Evolutionary conservation across 2,888 invertebrate genomes (phyloP).

Genomic region (Eupithecia abbreviata): DNA sequence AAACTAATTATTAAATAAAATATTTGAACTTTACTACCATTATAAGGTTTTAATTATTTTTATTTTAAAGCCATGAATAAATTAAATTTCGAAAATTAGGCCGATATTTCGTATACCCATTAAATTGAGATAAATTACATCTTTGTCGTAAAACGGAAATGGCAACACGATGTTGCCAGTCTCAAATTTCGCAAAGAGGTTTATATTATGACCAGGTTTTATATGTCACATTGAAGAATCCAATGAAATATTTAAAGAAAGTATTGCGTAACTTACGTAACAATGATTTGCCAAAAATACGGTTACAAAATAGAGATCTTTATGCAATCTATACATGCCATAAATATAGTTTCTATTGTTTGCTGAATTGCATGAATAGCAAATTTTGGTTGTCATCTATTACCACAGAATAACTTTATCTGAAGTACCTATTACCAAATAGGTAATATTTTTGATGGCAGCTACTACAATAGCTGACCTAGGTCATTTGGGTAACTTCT

Average conservation of each 20-base stretch:
- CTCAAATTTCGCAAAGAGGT: slow-evolving; percentile 4
- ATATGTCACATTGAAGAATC: slow-evolving; percentile 2
- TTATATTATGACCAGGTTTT: not conserved
- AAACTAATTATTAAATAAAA: not conserved
- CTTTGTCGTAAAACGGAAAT: slow-evolving; percentile 6
- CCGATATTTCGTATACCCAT: not conserved
- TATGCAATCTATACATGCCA: slow-evolving; percentile 2
- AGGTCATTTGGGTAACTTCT: not conserved
- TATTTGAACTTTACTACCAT: not conserved
- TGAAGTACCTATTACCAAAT: not conserved
- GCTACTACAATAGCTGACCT: not conserved
- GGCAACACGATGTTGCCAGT: not conserved
- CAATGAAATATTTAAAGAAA: slow-evolving; percentile 5
- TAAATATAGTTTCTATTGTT: slow-evolving; percentile 2
- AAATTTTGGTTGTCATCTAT: slow-evolving; percentile 1
- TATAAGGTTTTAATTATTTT: not conserved
- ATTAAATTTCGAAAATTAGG: not conserved
- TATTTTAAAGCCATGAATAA: not conserved
- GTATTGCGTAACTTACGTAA: not conserved
- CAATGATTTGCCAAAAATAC: slow-evolving; percentile 11
- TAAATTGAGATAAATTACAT: not conserved
- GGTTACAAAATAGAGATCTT: slow-evolving; percentile 10
- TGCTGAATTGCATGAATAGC: not conserved
- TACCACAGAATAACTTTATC: not conserved
- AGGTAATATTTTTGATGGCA: not conserved